Base-by-base conservation (phyloP, 2,888 invertebrate genomes). In the Geotrupes spiniger region DNA sequence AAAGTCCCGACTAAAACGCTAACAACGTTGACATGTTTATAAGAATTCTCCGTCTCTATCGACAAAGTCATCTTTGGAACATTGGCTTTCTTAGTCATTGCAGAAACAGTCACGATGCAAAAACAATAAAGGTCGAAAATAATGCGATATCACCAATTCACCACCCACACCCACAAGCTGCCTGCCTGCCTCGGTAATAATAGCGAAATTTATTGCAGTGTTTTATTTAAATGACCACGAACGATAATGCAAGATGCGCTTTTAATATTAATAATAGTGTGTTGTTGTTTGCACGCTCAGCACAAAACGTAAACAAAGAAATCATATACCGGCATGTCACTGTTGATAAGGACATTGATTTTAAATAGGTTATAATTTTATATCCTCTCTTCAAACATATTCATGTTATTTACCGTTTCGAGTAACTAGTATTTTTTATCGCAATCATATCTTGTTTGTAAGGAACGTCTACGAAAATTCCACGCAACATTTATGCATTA, bases 71-170 rank as follows among this genome's bases (percentile, higher is more conserved):
- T 29, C 29, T 29, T 29, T 29, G 12, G 12, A 29, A 11, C 9
- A 11, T 8, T 29, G 12, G 29, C 12, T 5, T 10, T 12, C 9
- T 10, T 12, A 29, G 8, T 4, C 29, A 11, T 29, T 10, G 29
- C 10, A 29, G 29, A 6, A 29, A 29, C 29, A 4, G 1, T 28
- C 28, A 28, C 28, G 28, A 28, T 28, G 3, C 28, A n/a, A 29
- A 29, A 29, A 11, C 29, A 11, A 29, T 29, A 29, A 11, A 29
- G 29, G 29, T 8, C 12, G 29, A 29, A 29, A 29, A 29, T 29
- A 29, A 29, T 29, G 12, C 29, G 29, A 11, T 29, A 11, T 29
- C 29, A 29, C 29, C 29, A 29, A n/a, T n/a, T 12, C 29, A 11
- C 12, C 29, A 29, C 12, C 29, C 29, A 29, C 29, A 29, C 29